Evolutionary conservation across 2,888 invertebrate species (phyloP).

Genomic region (Amblyteles armatorius): DNA sequence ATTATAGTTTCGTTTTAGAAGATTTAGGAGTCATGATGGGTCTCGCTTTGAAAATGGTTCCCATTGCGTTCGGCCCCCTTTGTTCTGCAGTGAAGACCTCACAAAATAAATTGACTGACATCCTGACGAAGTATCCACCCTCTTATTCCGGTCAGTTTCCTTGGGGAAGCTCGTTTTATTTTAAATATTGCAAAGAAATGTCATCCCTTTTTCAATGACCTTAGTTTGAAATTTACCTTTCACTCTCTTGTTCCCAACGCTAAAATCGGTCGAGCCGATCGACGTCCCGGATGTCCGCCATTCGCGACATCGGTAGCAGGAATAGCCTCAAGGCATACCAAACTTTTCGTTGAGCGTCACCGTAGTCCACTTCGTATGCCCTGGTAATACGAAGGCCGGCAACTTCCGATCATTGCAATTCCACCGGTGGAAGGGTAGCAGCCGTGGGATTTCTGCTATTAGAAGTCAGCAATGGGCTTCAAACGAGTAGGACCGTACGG

Average conservation of each 20-base stretch:
- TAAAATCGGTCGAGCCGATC: no score
- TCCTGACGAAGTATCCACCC: no score
- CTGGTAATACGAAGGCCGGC: constrained; percentile 24
- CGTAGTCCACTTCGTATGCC: not conserved
- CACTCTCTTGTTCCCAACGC: no score
- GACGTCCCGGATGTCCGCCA: no score
- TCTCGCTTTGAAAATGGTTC: not conserved
- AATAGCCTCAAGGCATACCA: not conserved
- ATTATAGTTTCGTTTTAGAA: no score
- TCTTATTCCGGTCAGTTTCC: no score
- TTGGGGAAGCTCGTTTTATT: no score
- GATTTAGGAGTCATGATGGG: not conserved
- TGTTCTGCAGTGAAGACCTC: no score
- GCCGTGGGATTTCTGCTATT: constrained; percentile 29
- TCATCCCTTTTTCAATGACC: no score
- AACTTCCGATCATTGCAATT: constrained; percentile 51
- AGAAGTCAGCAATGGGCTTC: constrained; percentile 54
- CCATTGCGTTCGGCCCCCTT: not conserved
- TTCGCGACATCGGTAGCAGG: not conserved
- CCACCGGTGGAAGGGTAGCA: constrained; percentile 24
- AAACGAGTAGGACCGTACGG: constrained; percentile 43
- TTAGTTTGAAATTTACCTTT: no score
- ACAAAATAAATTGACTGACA: no score
- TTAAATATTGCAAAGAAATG: no score
- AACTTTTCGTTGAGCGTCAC: not conserved